Base-by-base conservation (phyloP, 2,113 vertebrate genomes). In the Saguinus midas region DNA sequence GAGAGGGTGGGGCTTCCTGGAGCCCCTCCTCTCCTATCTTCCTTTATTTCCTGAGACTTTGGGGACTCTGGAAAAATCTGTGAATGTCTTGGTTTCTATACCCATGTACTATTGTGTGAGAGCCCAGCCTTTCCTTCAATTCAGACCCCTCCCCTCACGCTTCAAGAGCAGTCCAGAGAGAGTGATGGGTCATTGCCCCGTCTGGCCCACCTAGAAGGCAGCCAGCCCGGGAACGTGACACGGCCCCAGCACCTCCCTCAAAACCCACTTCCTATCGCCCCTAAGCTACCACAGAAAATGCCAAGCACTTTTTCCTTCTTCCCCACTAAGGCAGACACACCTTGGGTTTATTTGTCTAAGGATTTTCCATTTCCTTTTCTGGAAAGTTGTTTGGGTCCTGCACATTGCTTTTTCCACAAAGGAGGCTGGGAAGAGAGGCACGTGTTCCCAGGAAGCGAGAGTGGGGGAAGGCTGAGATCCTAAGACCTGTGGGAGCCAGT, bases 341-440 rank as follows among this genome's bases (percentile, higher is more conserved):
- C 91, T 96, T 83, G 73, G 55, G 43, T 81, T 92, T 96, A 91
- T 90, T 96, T 95, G 14, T 97, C 70, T 90, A 52, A 87, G 20
- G 45, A 66, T 91, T 96, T 96, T 97, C 96, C 94, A 96, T 97
- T 97, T 96, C 95, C 96, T 89, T 80, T 97, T 91, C 95, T 93
- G 96, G 87, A 93, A 96, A 78, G 68, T 55, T 43, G 37, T 96
- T 70, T 52, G 79, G 80, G 83, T 61, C 75, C 29, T 68, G 23
- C n/a, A 73, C 29, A 35, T 55, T 73, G 68, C 83, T 72, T 50
- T 70, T 9, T 29, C 45, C 83, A 90, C 29, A 83, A 50, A 85
- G 45, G 70, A 81, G 76, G 25, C 79, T 64, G 58, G 72, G 57
- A 72, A 55, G 72, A 81, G 29, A 48, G 52, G n/a, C 79, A 17